A percentile compares a stretch with the other conserved stretches of the same genome.
Conservation (phyloP, 2,888 invertebrate genomes). For the Ophion slaviceki region DNA sequence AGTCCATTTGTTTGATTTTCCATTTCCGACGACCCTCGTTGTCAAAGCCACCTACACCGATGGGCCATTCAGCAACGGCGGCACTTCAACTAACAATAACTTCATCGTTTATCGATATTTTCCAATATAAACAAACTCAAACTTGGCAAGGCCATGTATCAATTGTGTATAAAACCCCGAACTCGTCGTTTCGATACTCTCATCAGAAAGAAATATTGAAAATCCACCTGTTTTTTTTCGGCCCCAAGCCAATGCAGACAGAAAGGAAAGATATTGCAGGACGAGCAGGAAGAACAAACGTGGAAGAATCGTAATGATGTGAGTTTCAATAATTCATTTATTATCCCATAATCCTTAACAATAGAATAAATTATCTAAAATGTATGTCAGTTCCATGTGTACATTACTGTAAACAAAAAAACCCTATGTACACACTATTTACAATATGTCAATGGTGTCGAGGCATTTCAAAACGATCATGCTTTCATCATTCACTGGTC, state of each 20-base stretch:
- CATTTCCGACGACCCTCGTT: too few species aligned
- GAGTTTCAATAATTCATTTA: constrained; percentile 51
- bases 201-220: neutral
- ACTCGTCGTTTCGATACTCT: neutral
- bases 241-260: neutral
- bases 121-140: neutral
- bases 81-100: neutral
- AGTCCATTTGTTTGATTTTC: too few species aligned
- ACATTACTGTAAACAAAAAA: constrained; percentile 65
- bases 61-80: neutral
- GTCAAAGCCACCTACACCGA: neutral
- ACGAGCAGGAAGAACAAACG: neutral
- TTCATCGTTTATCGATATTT: neutral
- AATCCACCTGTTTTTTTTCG: neutral
- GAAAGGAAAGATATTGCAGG: neutral
- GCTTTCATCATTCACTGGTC: constrained; percentile 52
- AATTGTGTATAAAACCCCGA: neutral
- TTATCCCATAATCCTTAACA: constrained; percentile 40
- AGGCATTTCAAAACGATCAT: constrained; percentile 12
- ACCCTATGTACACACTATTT: constrained; percentile 69
- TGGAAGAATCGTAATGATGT: neutral
- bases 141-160: neutral
- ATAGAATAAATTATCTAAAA: constrained; percentile 68
- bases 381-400: constrained; percentile 58
- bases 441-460: constrained; percentile 38